Base-by-base conservation (phyloP, 1,140 invertebrate species). In the Asobara japonica region DNA sequence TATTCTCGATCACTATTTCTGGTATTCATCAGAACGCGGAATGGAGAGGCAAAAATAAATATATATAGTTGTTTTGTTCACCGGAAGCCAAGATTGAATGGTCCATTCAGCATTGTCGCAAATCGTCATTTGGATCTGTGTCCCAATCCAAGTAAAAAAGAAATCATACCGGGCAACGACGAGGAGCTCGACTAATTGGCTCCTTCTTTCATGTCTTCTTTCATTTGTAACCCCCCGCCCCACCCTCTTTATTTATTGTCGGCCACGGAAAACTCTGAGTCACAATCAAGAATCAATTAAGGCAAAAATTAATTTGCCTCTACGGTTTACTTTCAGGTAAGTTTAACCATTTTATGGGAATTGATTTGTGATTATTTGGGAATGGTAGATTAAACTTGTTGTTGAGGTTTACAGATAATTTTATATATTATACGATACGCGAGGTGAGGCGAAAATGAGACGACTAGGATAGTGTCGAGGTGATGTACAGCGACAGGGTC, bases 401-500 rank as follows among this genome's bases (percentile, higher is more conserved):
- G 41, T n/a, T 45, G 41, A 16, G 41, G n/a, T 45, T 45, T 11
- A 45, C 41, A 45, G 18, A 45, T 45, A 16, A 45, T 45, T 45
- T 45, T 16, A 45, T 56, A 56, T 56, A 56, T 25, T 56, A 56
- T 56, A 27, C 51, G 22, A 41, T 71, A 18, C 51, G 30, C 75
- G 76, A 72, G 76, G n/a, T n/a, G n/a, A n/a, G 48, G 73, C 78
- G 78, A 82, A 72, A 83, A 83, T 78, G 77, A 82, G 76, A 78
- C 80, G 82, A 81, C 80, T 86, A 85, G 83, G 82, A 86, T 86
- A 81, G 84, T 85, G 84, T 87, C 85, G 82, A 83, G 81, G 84
- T 87, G 86, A 87, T 87, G 86, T 87, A 87, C 86, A 86, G 84
- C 85, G 86, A 87, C 86, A 86, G 85, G 77, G 80, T 84, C 84